Conservation (phyloP, 2,888 invertebrate species). For the Orthosia incerta region DNA sequence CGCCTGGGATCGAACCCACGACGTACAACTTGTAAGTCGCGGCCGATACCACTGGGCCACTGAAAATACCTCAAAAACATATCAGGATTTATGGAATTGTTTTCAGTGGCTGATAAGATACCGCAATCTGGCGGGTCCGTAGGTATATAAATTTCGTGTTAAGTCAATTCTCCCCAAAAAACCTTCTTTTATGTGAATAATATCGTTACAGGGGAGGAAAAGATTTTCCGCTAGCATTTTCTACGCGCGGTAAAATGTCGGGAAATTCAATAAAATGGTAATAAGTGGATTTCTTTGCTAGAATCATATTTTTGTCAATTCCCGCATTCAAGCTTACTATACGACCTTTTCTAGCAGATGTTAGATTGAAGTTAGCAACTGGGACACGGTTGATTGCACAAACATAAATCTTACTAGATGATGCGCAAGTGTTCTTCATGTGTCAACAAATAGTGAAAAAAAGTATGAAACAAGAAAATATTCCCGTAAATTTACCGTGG, state of each 20-base stretch:
- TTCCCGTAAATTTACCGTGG: no score
- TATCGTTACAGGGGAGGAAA: constrained; percentile 73
- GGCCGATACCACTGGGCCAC: no score
- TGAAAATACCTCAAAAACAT: constrained; percentile 20
- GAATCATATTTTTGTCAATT: constrained; percentile 81
- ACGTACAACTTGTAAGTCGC: no score
- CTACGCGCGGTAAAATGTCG: constrained; percentile 78
- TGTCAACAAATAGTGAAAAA: no score
- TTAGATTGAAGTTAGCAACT: constrained; percentile 36
- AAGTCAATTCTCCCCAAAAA: constrained; percentile 66
- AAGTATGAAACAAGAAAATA: no score
- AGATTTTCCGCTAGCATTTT: constrained; percentile 75
- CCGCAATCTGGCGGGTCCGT: constrained; percentile 7
- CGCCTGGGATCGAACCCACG: no score
- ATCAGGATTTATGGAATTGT: constrained; percentile 36
- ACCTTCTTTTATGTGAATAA: constrained; percentile 74
- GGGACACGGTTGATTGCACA: constrained; percentile 7
- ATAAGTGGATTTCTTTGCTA: constrained; percentile 82
- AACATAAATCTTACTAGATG: no score
- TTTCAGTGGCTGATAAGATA: constrained; percentile 30
- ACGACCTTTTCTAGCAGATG: constrained; percentile 57
- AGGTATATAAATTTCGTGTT: constrained; percentile 61
- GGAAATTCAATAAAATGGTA: constrained; percentile 86
- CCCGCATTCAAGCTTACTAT: constrained; percentile 75
- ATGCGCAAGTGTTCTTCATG: no score